phyloP scores from a whole-genome alignment of 2,113 vertebrate genomes.

The Taurulus bubalis region DNA sequence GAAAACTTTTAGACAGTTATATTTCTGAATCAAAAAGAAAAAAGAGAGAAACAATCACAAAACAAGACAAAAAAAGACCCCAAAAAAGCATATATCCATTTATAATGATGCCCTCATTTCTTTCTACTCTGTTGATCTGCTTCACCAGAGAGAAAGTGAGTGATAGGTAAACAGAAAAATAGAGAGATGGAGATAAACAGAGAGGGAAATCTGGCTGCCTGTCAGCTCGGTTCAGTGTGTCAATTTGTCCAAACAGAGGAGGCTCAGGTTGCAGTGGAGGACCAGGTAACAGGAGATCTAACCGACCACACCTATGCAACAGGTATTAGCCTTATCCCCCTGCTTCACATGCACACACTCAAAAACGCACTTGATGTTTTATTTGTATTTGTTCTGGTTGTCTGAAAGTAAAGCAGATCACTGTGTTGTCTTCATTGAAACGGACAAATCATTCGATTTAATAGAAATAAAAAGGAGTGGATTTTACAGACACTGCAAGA shows the following conservation, averaged over 20 bases:
- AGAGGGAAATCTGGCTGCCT: slow-evolving; percentile 80
- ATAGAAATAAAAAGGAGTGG: background rate
- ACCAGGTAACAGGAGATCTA: slow-evolving; percentile 81
- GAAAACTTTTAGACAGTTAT: slow-evolving; percentile 3
- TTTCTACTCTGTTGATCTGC: background rate
- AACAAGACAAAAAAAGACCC: background rate
- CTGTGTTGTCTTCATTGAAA: background rate
- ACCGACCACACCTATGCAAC: slow-evolving; percentile 80
- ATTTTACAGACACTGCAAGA: background rate
- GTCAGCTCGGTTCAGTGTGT: slow-evolving; percentile 91
- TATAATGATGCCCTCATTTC: too few species aligned
- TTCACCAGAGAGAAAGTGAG: slow-evolving; percentile 32
- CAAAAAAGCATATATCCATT: background rate
- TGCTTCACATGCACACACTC: slow-evolving; percentile 62
- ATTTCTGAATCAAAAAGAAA: background rate
- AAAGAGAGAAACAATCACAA: background rate
- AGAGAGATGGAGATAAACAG: slow-evolving; percentile 42
- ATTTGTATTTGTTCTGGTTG: background rate
- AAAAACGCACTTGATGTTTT: background rate
- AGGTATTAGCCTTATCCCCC: slow-evolving; percentile 75
- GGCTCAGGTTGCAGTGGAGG: slow-evolving; percentile 86
- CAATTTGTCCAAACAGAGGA: slow-evolving; percentile 86
- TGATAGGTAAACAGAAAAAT: slow-evolving; percentile 9
- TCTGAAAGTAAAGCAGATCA: background rate
- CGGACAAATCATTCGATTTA: too few species aligned